Evolutionary conservation across 2,888 invertebrate genomes (phyloP), one percentile per base, ranked within the genome.

Genomic region (Drosophila recens): DNA sequence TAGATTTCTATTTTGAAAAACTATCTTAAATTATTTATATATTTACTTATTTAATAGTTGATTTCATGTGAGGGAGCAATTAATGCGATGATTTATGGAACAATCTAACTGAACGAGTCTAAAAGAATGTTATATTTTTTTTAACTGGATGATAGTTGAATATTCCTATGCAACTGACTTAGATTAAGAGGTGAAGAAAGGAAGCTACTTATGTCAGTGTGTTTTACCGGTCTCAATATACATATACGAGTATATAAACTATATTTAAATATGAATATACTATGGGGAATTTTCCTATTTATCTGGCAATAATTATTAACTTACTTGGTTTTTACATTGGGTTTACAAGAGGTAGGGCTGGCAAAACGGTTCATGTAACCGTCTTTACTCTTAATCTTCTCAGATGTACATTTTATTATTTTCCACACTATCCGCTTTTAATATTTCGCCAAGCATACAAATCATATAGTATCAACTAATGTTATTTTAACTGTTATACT

Each of bases 151-250:
- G 5, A 27, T 10, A 4, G 0, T 38, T 23, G 20, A 13, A 9
- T n/a, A 57, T 57, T n/a, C n/a, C 33, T 15, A 46, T 46, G 2
- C 3, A 27, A 4, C 23, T 34, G 20, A 34, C 33, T 10, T 62
- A 11, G 6, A 27, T 27, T 20, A 20, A 20, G 53, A 27, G 27
- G 13, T 8, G 11, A 4, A 42, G 30, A 42, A 40, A 53, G 57
- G 46, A 46, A 46, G 36, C 46, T 36, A 15, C 27, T 23, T 23
- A 23, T 23, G 30, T 9, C 38, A 54, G 17, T 33, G 17, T 30
- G 11, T 10, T 54, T 54, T 42, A 54, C 42, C 54, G 42, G 42
- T n/a, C 33, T 43, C 42, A 54, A 20, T 43, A 9, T 43, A 54
- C n/a, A n/a, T n/a, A n/a, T n/a, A n/a, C n/a, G n/a, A n/a, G n/a